phyloP scores from a whole-genome alignment of 2,113 vertebrate genomes.

The Hymenochirus boettgeri region DNA sequence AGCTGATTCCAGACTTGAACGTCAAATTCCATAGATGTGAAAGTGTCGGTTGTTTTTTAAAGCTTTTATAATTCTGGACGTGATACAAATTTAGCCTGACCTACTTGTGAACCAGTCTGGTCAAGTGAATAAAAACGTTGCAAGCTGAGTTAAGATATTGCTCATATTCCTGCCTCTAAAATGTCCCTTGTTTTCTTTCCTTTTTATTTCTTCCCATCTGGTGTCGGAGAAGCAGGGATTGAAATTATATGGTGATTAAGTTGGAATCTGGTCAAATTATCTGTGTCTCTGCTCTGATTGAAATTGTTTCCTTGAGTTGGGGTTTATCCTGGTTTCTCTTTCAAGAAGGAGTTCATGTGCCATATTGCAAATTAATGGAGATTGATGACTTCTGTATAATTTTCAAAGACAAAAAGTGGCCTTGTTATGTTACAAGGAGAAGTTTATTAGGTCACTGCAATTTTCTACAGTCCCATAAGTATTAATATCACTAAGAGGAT shows the following conservation, averaged over 20 bases:
- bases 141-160: background rate
- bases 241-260: slow-evolving; percentile 12
- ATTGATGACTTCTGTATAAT: slow-evolving; percentile 26
- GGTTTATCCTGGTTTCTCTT: background rate
- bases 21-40: background rate
- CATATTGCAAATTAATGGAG: slow-evolving; percentile 28
- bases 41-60: background rate
- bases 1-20: background rate
- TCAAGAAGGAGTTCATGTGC: slow-evolving; percentile 6
- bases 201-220: slow-evolving; percentile 3
- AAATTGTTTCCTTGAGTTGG: slow-evolving; percentile 7
- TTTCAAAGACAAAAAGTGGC: slow-evolving; percentile 22
- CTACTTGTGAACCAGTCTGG: background rate
- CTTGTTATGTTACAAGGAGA: slow-evolving; percentile 11
- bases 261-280: slow-evolving; percentile 6
- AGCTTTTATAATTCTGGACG: background rate
- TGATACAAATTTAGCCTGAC: background rate
- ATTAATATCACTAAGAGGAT: slow-evolving; percentile 6
- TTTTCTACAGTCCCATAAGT: slow-evolving; percentile 6
- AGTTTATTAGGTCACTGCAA: slow-evolving; percentile 13
- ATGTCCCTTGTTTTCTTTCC: background rate
- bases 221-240: background rate
- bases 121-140: background rate
- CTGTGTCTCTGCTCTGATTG: slow-evolving; percentile 7
- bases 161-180: background rate